Evolutionary conservation across 2,888 invertebrate species (phyloP).

Genomic region (Cacoxenus indagator): DNA sequence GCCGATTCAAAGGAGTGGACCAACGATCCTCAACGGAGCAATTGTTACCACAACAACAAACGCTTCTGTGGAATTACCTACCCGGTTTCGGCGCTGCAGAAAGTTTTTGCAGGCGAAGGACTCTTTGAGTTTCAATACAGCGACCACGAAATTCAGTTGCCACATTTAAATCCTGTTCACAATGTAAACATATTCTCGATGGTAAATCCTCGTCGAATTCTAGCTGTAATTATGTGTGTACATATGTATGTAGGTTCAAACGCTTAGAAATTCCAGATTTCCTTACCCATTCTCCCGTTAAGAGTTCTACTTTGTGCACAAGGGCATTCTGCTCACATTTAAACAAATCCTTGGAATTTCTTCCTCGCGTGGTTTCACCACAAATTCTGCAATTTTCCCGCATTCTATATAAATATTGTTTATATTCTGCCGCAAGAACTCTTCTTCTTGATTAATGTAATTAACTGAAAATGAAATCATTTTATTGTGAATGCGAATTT

Average conservation of each 20-base stretch:
- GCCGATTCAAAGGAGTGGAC: background rate
- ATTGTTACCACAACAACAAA: background rate
- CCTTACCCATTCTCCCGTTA: slow-evolving; percentile 50
- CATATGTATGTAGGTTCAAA: background rate
- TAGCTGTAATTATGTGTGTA: slow-evolving; percentile 30
- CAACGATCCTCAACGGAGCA: background rate
- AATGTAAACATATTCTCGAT: slow-evolving; percentile 44
- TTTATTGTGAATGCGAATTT: no score
- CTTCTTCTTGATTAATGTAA: background rate
- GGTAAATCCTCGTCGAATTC: slow-evolving; percentile 36
- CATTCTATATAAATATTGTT: slow-evolving; percentile 36
- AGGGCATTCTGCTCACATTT: slow-evolving; percentile 40
- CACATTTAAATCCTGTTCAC: slow-evolving; percentile 40
- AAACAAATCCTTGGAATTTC: slow-evolving; percentile 40
- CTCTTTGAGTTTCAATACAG: slow-evolving; percentile 45
- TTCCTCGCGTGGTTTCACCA: slow-evolving; percentile 46
- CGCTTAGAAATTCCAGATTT: background rate
- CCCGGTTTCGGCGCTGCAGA: background rate
- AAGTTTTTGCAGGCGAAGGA: slow-evolving; percentile 24
- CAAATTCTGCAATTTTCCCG: slow-evolving; percentile 47
- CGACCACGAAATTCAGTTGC: slow-evolving; percentile 49
- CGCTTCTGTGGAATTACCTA: background rate
- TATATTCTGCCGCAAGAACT: background rate
- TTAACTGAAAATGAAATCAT: no score
- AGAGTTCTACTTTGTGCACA: slow-evolving; percentile 48